Conservation (phyloP, 2,888 invertebrate species). For the Mesodorylaimus sp. region DNA sequence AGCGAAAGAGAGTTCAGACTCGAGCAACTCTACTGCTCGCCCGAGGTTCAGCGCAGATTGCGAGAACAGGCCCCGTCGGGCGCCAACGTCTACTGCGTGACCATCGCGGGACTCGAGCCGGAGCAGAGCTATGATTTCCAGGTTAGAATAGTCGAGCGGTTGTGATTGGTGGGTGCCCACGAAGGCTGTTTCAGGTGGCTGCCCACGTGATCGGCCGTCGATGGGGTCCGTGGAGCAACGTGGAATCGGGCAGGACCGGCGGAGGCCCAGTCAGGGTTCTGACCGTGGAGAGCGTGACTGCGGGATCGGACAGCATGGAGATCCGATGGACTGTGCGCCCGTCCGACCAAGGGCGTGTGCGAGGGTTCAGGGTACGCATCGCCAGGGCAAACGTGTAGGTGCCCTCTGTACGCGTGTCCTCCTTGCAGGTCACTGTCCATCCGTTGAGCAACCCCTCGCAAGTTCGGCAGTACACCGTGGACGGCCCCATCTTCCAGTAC, state of each 20-base stretch:
- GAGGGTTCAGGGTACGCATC: conserved; percentile 20
- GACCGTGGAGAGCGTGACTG: conserved; percentile 20
- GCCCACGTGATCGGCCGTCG: conserved; percentile 15
- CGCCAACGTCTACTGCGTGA: conserved; percentile 20
- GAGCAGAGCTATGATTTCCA: conserved; percentile 26
- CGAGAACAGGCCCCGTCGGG: neutral
- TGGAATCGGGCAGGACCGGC: conserved; percentile 12
- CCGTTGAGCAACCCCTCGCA: neutral
- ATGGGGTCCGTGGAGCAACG: conserved; percentile 18
- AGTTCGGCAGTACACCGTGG: conserved; percentile 20
- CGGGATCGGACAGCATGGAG: conserved; percentile 19
- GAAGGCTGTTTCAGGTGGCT: conserved; percentile 14
- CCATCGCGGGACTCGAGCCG: conserved; percentile 21
- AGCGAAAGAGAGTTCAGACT: conserved; percentile 17
- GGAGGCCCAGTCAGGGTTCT: conserved; percentile 20
- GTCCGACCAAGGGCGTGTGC: conserved; percentile 21
- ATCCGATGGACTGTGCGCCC: conserved; percentile 24
- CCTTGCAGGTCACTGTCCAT: conserved; percentile 3
- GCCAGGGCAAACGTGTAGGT: too few species aligned
- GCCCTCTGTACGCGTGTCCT: neutral
- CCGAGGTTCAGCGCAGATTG: neutral
- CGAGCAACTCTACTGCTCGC: conserved; percentile 17
- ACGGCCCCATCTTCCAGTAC: conserved; percentile 24
- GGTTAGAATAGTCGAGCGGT: conserved; percentile 5
- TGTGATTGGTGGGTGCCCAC: neutral